These are phyloP conservation scores for Prochilodus magdalenae DNA, from an alignment of 2,113 vertebrate species.

Conservation along the genomic window DNA sequence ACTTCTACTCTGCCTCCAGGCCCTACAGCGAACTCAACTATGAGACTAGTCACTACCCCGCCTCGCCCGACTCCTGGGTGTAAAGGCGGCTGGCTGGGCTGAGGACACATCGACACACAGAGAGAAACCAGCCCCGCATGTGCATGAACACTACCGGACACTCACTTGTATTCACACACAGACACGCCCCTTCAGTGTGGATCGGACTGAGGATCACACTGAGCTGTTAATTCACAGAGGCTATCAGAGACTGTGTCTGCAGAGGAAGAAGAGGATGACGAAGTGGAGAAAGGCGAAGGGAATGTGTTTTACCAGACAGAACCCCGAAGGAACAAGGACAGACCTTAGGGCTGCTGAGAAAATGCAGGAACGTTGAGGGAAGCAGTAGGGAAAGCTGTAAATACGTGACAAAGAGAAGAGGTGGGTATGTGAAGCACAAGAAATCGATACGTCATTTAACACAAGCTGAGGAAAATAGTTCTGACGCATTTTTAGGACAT, in stretches of 20 bases:
- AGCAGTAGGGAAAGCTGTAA: constrained; percentile 69
- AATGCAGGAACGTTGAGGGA: constrained; percentile 62
- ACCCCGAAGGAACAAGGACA: constrained; percentile 36
- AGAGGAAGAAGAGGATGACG: background rate
- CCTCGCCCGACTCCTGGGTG: constrained; percentile 99
- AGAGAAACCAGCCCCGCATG: constrained; percentile 87
- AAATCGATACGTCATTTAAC: constrained; percentile 53
- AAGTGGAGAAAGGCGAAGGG: constrained; percentile 12
- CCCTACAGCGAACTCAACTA: constrained; percentile 99
- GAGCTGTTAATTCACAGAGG: constrained; percentile 62
- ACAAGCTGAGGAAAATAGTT: constrained; percentile 82
- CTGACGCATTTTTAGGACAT: constrained; percentile 84
- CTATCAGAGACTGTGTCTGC: constrained; percentile 39
- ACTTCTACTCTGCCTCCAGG: constrained; percentile 98
- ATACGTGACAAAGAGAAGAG: constrained; percentile 69
- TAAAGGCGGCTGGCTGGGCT: constrained; percentile 67
- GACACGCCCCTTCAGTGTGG: constrained; percentile 67
- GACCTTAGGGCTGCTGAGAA: constrained; percentile 62
- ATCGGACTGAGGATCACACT: constrained; percentile 79
- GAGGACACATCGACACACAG: constrained; percentile 42
- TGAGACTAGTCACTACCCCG: constrained; percentile 99
- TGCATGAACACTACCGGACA: constrained; percentile 92
- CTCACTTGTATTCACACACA: constrained; percentile 57
- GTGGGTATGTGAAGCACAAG: constrained; percentile 80
- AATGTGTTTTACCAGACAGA: constrained; percentile 7